These are phyloP conservation scores for Galagoides demidoff DNA, from an alignment of 2,797 vertebrate genomes.

Conservation along the genomic window DNA sequence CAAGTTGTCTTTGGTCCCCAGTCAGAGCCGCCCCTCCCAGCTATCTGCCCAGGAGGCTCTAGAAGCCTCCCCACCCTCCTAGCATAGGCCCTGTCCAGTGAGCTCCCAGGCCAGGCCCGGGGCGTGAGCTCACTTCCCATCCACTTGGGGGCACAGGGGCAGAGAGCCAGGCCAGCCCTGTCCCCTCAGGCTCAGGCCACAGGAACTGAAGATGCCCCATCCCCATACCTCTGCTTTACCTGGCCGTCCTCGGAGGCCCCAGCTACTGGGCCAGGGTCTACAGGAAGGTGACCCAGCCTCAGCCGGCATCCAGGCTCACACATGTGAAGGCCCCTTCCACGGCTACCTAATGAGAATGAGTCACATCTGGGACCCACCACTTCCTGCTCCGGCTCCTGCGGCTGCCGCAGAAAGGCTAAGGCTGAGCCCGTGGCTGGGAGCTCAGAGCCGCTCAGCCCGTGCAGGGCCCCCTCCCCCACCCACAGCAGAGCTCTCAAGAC, in stretches of 20 bases:
- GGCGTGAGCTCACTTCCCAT: background rate
- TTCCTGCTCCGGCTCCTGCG: constrained; percentile 61
- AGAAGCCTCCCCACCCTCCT: too few species aligned
- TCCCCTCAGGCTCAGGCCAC: background rate
- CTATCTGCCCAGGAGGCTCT: background rate
- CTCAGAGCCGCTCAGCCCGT: background rate
- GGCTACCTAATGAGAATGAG: constrained; percentile 60
- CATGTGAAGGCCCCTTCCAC: constrained; percentile 16
- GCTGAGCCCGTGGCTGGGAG: background rate
- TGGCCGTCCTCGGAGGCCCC: constrained; percentile 35
- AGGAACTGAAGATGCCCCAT: accelerated
- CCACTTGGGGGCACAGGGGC: background rate
- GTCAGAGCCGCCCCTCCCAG: background rate
- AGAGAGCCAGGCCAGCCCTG: background rate
- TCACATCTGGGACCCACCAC: constrained; percentile 72
- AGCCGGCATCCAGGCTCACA: background rate
- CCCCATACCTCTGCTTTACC: constrained; percentile 38
- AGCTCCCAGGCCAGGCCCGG: background rate
- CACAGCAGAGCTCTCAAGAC: background rate
- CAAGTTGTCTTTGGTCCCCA: background rate
- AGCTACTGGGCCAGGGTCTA: background rate
- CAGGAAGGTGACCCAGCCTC: background rate
- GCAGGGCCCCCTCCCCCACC: background rate
- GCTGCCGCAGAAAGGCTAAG: background rate
- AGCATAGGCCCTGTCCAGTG: background rate